phyloP scores from a whole-genome alignment of 2,113 vertebrate species.

The Pachyramphus minor region DNA sequence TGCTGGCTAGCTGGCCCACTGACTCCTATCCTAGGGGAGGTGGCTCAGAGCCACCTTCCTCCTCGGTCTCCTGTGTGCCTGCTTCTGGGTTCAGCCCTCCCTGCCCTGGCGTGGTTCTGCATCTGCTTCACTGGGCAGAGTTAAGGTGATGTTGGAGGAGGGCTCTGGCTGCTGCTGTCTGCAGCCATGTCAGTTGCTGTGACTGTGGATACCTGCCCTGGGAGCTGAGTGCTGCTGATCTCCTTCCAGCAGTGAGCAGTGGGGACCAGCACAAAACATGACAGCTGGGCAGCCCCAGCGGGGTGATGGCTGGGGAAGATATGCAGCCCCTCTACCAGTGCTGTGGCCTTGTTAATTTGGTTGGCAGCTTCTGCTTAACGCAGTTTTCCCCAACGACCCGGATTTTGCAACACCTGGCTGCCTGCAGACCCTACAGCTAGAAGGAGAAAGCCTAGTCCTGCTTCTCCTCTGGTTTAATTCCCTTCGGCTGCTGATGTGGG shows the following conservation, averaged over 20 bases:
- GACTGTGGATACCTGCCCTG: background rate
- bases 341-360: background rate
- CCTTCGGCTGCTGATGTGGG: background rate
- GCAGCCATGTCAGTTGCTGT: background rate
- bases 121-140: background rate
- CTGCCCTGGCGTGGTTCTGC: background rate
- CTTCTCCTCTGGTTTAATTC: background rate
- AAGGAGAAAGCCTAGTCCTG: background rate
- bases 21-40: background rate
- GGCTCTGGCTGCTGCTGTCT: background rate
- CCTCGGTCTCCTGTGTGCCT: background rate
- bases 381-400: background rate
- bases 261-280: background rate
- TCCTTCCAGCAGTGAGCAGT: background rate
- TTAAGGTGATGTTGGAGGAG: background rate
- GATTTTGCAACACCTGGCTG: background rate
- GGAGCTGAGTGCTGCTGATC: background rate
- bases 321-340: background rate
- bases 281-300: background rate
- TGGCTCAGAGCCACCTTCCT: background rate
- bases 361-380: background rate
- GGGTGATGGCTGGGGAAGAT: background rate
- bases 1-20: background rate
- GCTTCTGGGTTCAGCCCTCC: background rate
- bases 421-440: background rate